Evolutionary conservation across 2,113 vertebrate species (phyloP), one percentile per base, ranked within the genome.

Genomic region (Pyrgilauda ruficollis): DNA sequence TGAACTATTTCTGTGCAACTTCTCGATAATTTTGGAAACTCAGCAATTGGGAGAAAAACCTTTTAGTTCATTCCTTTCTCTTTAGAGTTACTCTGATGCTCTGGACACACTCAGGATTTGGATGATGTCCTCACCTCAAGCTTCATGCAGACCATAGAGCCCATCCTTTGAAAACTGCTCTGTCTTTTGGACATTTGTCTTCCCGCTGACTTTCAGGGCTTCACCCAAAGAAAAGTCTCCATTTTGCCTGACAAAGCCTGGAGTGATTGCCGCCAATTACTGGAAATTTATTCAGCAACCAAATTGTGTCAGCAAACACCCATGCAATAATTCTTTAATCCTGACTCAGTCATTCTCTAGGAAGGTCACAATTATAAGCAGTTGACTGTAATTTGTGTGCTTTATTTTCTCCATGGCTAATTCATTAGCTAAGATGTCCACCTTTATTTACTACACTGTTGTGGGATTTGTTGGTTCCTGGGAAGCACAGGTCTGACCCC

Each of bases 361-460:
- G 39, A 84, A 87, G 66, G 66, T 84, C 69, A 73, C 30, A 30
- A 37, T 73, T 72, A 79, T 37, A 91, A 84, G 62, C 62, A 68
- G 49, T 49, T 89, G 58, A 87, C 41, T 67, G 27, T 67, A 86
- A 90, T 90, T 91, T 89, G 75, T 55, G 55, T 90, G 46, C 44
- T 91, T 84, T 93, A 56, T 95, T 95, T 93, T 93, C 85, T 93
- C 78, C 50, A n/a, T 28, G 61, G 84, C 46, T 86, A 90, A 91
- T 83, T 91, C 55, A 31, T 94, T 74, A 93, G 55, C 55, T 83
- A 59, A 85, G 23, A 73, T 33, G 39, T 53, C 52, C 39, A 49
- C 67, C 35, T 80, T 85, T 88, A 83, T 91, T 90, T 91, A 77
- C 59, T 66, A 17, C 39, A 26, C 33, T 47, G 6, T 10, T 81